Evolutionary conservation across 2,797 vertebrate species (phyloP).

Genomic region (Gobio occitaniae): DNA sequence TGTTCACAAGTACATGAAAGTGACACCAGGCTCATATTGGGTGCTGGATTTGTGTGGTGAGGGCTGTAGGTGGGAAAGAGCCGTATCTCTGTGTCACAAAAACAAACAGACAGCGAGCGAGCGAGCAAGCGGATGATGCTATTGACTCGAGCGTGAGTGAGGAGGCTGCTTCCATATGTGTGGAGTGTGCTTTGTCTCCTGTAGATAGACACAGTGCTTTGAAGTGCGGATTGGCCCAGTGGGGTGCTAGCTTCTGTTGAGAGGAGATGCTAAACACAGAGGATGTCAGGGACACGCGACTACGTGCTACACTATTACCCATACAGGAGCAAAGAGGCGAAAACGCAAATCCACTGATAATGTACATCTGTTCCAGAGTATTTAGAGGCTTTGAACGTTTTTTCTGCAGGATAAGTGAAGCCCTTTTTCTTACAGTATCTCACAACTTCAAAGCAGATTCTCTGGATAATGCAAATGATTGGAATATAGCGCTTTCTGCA

Average conservation of each 20-base stretch:
- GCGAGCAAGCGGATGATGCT: slow-evolving; percentile 73
- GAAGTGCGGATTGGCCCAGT: slow-evolving; percentile 95
- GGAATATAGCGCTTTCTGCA: slow-evolving; percentile 80
- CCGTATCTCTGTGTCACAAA: slow-evolving; percentile 77
- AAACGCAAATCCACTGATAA: slow-evolving; percentile 97
- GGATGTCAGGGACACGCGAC: slow-evolving; percentile 88
- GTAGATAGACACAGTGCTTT: slow-evolving; percentile 93
- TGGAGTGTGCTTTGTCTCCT: slow-evolving; percentile 92
- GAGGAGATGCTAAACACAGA: slow-evolving; percentile 89
- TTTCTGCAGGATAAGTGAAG: slow-evolving; percentile 93
- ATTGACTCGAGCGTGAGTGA: slow-evolving; percentile 90
- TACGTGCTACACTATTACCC: slow-evolving; percentile 90
- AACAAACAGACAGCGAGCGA: slow-evolving; percentile 70
- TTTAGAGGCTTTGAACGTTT: slow-evolving; percentile 99
- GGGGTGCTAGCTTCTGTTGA: slow-evolving; percentile 89
- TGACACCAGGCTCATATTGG: slow-evolving; percentile 48
- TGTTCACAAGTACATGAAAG: slow-evolving; percentile 21
- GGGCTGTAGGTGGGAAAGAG: slow-evolving; percentile 73
- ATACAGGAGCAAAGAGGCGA: slow-evolving; percentile 86
- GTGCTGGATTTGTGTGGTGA: slow-evolving; percentile 58
- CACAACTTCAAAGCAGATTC: slow-evolving; percentile 98
- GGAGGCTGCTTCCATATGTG: slow-evolving; percentile 90
- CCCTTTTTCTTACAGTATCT: slow-evolving; percentile 96
- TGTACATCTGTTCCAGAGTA: slow-evolving; percentile 99
- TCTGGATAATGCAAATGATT: slow-evolving; percentile 99